Base-by-base conservation (phyloP, 2,888 invertebrate species). In the Ferrisia virgata region DNA sequence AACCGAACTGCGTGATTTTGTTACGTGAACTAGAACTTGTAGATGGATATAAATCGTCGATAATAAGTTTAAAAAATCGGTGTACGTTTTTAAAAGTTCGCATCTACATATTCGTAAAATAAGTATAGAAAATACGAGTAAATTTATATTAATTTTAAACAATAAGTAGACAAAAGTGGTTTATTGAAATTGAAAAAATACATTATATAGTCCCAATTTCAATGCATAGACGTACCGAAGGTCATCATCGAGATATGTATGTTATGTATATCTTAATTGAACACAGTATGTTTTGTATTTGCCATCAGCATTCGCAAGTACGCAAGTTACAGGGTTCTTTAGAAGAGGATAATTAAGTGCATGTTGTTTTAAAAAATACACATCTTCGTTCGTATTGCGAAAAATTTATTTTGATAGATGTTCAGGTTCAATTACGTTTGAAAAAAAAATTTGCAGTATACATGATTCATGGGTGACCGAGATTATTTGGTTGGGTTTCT, bases 121-220 rank as follows among this genome's bases (percentile, higher is more conserved):
- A n/a, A 36, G 18, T 15, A 76, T 28, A 31, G 64, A 64, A 0
- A 36, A 33, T 2, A 36, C 18, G 72, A 36, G 72, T 18, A 36
- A 76, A 76, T 76, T 76, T 36, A 76, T 18, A 76, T 76, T 36
- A 76, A 76, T 76, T 76, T 76, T 28, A 36, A 36, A 76, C 72
- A 76, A 76, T 76, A 36, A 76, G 9, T 5, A 9, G 11, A 9
- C 9, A 11, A 40, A 2, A 28, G 2, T 13, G 5, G 36, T 25
- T 36, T 28, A 36, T n/a, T 76, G 18, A 36, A 36, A 76, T 18
- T 72, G 72, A 53, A 53, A n/a, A n/a, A n/a, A 22, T 47, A 47
- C 4, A 22, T 22, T 36, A 4, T 36, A 8, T 8, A 36, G 36
- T 36, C 36, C 8, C 5, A 4, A 36, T 36, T 4, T 8, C 8